These are phyloP conservation scores for Mactra quadrangularis DNA, from an alignment of 1,140 invertebrate genomes.

Conservation along the genomic window DNA sequence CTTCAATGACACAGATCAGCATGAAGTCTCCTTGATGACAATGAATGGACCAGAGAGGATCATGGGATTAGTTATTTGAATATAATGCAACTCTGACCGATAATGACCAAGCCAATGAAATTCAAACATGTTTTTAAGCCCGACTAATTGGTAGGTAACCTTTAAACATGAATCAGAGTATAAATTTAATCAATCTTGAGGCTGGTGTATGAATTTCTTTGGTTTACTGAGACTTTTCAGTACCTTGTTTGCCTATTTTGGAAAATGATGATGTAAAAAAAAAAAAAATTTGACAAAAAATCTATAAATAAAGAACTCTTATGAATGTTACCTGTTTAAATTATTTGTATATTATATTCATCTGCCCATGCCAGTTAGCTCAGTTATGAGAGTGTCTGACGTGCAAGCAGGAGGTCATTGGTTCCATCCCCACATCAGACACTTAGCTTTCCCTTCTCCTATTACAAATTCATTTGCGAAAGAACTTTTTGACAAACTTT, in stretches of 20 bases:
- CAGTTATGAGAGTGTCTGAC: too few relatives aligned
- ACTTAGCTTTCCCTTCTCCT: too few relatives aligned
- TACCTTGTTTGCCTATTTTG: not conserved
- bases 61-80: slow-evolving; percentile 45
- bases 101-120: slow-evolving; percentile 12
- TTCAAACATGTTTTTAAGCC: slow-evolving; percentile 27
- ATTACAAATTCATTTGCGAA: too few relatives aligned
- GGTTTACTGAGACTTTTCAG: not conserved
- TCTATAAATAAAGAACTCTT: not conserved
- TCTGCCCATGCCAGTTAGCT: too few relatives aligned
- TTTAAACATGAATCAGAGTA: slow-evolving; percentile 25
- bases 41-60: slow-evolving; percentile 44
- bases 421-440: too few relatives aligned
- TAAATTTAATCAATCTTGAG: slow-evolving; percentile 34
- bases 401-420: too few relatives aligned
- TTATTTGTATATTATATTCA: too few relatives aligned
- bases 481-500: too few relatives aligned
- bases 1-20: slow-evolving; percentile 47
- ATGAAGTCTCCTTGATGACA: slow-evolving; percentile 53
- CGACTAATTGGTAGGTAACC: slow-evolving; percentile 25
- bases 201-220: slow-evolving; percentile 6
- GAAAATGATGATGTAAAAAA: not conserved
- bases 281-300: not conserved
- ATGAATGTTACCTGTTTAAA: slow-evolving; percentile 14
- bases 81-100: not conserved